phyloP scores from a whole-genome alignment of 2,888 invertebrate genomes.

The Heliconius charithonia region DNA sequence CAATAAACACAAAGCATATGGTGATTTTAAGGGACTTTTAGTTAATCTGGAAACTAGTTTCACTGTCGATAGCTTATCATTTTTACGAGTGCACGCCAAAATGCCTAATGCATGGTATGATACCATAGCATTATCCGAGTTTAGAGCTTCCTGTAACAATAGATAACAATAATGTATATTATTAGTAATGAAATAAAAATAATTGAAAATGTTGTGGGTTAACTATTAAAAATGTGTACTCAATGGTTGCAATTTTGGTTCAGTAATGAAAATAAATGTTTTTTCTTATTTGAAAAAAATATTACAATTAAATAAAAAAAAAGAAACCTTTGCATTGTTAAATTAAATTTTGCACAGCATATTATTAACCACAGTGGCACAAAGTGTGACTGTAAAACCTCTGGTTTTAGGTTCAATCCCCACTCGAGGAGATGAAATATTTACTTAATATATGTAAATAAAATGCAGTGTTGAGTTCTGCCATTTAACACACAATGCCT shows the following conservation, averaged over 20 bases:
- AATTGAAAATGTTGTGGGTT: not conserved
- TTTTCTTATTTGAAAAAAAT: not conserved
- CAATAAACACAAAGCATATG: conserved; percentile 97
- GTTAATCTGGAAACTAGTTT: conserved; percentile 96
- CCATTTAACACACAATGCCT: too few relatives aligned
- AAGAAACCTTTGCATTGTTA: not conserved
- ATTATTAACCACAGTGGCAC: too few relatives aligned
- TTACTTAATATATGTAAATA: too few relatives aligned
- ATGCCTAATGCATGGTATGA: conserved; percentile 99
- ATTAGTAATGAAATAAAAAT: not conserved
- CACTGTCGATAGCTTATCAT: conserved; percentile 97
- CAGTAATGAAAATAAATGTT: not conserved
- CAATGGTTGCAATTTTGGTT: not conserved
- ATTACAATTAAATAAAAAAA: not conserved
- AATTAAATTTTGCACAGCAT: not conserved
- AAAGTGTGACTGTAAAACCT: too few relatives aligned
- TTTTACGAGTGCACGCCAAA: conserved; percentile 95
- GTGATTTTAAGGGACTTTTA: conserved; percentile 93
- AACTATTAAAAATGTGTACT: not conserved
- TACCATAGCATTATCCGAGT: conserved; percentile 90
- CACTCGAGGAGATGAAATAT: too few relatives aligned
- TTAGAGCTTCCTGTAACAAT: conserved; percentile 75
- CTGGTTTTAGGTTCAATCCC: too few relatives aligned
- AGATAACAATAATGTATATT: conserved; percentile 14
- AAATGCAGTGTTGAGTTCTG: too few relatives aligned